Evolutionary conservation across 1,140 invertebrate genomes (phyloP).

Genomic region (Mycetomoellerius zeteki): DNA sequence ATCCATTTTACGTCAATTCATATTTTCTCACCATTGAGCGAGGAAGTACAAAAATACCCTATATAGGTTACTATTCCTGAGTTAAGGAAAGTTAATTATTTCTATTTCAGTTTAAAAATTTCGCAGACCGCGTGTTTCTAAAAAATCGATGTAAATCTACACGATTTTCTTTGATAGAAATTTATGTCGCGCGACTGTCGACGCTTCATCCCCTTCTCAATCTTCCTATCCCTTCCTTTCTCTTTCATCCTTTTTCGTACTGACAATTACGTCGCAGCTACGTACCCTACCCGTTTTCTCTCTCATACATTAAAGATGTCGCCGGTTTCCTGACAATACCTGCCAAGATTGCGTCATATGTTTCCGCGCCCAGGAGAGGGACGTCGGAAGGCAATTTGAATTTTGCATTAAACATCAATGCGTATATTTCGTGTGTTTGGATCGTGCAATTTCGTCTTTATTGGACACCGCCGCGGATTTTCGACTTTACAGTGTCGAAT

Average conservation of each 20-base stretch:
- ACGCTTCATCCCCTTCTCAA: slow-evolving; percentile 22
- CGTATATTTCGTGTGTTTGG: slow-evolving; percentile 76
- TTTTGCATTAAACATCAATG: slow-evolving; percentile 85
- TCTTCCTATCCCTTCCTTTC: slow-evolving; percentile 50
- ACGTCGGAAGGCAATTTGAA: slow-evolving; percentile 79
- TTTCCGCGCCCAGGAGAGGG: slow-evolving; percentile 67
- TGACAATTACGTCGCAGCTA: slow-evolving; percentile 69
- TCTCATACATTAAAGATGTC: slow-evolving; percentile 85
- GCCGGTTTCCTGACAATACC: slow-evolving; percentile 81
- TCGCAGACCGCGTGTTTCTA: background rate
- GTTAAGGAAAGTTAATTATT: background rate
- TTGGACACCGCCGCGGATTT: slow-evolving; percentile 72
- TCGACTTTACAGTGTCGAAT: slow-evolving; percentile 52
- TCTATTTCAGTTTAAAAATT: background rate
- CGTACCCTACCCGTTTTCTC: slow-evolving; percentile 58
- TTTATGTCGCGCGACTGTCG: slow-evolving; percentile 61
- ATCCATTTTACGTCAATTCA: too few relatives aligned
- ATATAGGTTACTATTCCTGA: too few relatives aligned
- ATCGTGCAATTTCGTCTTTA: slow-evolving; percentile 81
- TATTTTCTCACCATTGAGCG: too few relatives aligned
- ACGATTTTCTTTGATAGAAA: slow-evolving; percentile 72
- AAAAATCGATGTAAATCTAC: slow-evolving; percentile 53
- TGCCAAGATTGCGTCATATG: slow-evolving; percentile 84
- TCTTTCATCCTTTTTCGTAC: slow-evolving; percentile 56
- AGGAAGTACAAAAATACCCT: too few relatives aligned